phyloP scores from a whole-genome alignment of 2,888 invertebrate genomes.

The Steromphala cineraria region DNA sequence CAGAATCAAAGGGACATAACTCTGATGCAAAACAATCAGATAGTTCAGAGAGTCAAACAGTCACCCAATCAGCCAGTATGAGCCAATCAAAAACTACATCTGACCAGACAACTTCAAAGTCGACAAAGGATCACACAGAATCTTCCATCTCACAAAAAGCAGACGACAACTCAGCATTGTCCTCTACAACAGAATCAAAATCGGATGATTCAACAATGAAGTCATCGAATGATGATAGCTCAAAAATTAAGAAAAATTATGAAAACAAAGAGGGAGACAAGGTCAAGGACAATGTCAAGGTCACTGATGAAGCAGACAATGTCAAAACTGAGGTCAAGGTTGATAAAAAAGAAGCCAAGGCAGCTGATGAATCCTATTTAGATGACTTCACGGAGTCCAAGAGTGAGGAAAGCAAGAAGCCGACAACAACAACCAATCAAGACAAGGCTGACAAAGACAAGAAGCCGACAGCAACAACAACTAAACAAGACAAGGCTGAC shows the following conservation, averaged over 20 bases:
- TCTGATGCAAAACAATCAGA: not conserved
- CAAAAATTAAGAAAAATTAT: not conserved
- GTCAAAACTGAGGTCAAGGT: not conserved
- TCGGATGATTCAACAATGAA: not conserved
- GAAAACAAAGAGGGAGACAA: not conserved
- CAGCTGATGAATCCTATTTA: not conserved
- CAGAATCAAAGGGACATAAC: no score
- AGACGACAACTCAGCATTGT: not conserved
- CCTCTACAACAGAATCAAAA: not conserved
- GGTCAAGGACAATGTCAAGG: not conserved
- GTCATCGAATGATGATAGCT: not conserved
- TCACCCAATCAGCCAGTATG: not conserved
- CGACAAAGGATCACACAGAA: not conserved
- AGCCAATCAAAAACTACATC: not conserved
- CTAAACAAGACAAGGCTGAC: not conserved
- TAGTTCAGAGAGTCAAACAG: not conserved
- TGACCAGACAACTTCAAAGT: not conserved
- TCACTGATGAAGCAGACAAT: no score
- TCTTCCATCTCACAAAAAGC: not conserved
- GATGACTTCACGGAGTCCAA: not conserved
- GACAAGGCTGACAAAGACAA: not conserved
- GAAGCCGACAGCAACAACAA: not conserved
- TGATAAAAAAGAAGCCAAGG: not conserved
- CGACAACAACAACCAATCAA: not conserved
- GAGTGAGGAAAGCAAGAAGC: not conserved